Evolutionary conservation across 2,113 vertebrate species (phyloP), one percentile per base, ranked within the genome.

Genomic region (Dicrurus megarhynchus): DNA sequence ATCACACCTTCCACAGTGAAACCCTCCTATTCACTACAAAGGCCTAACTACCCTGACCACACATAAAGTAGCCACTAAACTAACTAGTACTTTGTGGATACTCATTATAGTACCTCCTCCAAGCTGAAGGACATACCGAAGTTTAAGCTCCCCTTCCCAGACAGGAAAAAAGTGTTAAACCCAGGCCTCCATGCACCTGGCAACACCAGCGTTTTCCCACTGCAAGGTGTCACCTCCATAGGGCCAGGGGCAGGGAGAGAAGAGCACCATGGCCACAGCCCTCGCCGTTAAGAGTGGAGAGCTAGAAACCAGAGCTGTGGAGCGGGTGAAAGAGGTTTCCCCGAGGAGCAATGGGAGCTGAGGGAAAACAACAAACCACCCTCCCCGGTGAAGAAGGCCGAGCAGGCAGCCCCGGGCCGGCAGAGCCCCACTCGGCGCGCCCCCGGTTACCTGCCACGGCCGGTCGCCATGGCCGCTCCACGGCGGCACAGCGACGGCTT

Each of bases 381-480:
- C 26, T 7, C 22, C 24, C 13, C 1, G 1, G 11, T 1, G 17
- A 5, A 2, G 8, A 16, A 11, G 26, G 13, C 5, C 10, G 6
- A 33, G n/a, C 22, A 7, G 47, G 42, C 41, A 33, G 64, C 15
- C 28, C 21, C 1, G 16, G 13, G 35, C 33, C 6, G 6, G 30
- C 67, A 32, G 23, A 65, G 18, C 30, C 19, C 46, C 1, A 4
- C 59, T 59, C 52, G 15, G 11, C 18, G 8, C 10, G 8, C 39
- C 55, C 46, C 7, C 3, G 4, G 16, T 93, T 93, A 94, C 95
- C 95, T 93, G 50, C 96, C 93, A 57, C 95, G 90, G 35, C 91
- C 92, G 12, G 87, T 74, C 75, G 98, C 98, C 98, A 98, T 98
- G 28, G 23, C 41, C 33, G 4, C 61, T 14, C 6, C 14, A 9